A percentile compares a stretch with the other conserved stretches of the same genome.
Evolutionary conservation across 2,888 invertebrate species (phyloP).

Genomic region (Himalopsyche kuldschensis): DNA sequence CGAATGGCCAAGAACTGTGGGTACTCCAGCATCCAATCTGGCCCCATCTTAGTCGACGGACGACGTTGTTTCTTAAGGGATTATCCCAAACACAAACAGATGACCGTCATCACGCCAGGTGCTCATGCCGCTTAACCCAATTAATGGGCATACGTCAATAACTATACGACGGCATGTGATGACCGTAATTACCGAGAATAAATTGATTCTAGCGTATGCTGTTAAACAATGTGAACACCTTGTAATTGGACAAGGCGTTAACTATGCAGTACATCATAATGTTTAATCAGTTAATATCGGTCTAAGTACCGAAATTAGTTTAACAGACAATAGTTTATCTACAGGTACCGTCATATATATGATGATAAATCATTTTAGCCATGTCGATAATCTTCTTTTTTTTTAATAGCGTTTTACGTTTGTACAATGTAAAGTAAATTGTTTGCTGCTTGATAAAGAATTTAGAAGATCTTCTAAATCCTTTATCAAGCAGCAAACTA

Average conservation of each 20-base stretch:
- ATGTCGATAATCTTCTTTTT: too few relatives aligned
- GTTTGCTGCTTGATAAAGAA: too few relatives aligned
- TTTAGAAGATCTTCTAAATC: too few relatives aligned
- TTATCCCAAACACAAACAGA: constrained; percentile 9
- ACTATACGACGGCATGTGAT: not conserved
- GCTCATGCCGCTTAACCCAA: not conserved
- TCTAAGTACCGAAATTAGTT: too few relatives aligned
- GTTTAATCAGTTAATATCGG: not conserved
- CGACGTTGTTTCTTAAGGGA: constrained; percentile 9
- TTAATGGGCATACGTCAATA: not conserved
- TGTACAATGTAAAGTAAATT: too few relatives aligned
- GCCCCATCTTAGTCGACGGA: not conserved
- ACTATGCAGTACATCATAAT: not conserved
- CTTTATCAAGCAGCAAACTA: too few relatives aligned
- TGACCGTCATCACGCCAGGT: not conserved
- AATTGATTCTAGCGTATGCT: not conserved
- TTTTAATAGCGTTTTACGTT: too few relatives aligned
- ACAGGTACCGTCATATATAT: too few relatives aligned
- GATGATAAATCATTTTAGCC: too few relatives aligned
- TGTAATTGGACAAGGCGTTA: not conserved
- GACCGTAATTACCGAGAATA: not conserved
- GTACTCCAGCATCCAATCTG: not conserved
- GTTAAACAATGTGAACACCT: not conserved
- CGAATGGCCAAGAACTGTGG: not conserved
- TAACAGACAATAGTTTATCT: too few relatives aligned